Conservation (phyloP, 2,888 invertebrate species). For the Ophion slaviceki region DNA sequence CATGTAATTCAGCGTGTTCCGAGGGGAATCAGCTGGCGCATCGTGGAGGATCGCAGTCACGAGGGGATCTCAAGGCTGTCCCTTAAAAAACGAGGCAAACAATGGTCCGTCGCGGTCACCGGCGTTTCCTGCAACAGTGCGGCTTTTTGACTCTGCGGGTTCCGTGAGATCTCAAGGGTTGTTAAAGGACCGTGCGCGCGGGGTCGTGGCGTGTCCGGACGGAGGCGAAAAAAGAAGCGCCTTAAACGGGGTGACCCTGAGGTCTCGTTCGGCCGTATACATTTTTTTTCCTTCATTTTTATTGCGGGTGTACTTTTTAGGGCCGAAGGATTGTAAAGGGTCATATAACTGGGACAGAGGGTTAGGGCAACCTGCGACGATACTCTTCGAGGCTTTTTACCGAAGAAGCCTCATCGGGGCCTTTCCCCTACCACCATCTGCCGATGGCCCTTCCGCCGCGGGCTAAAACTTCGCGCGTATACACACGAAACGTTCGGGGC, state of each 20-base stretch:
- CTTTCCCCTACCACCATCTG: conserved; percentile 26
- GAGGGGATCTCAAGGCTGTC: conserved; percentile 58
- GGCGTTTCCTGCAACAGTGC: conserved; percentile 82
- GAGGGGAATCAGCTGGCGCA: conserved; percentile 18
- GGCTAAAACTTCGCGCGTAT: conserved; percentile 62
- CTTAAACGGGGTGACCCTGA: conserved; percentile 64
- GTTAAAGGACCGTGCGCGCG: conserved; percentile 74
- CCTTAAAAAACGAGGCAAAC: conserved; percentile 68
- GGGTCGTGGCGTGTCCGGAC: conserved; percentile 64
- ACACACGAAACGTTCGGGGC: conserved; percentile 61
- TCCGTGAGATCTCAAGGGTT: conserved; percentile 79
- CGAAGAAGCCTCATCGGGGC: conserved; percentile 31
- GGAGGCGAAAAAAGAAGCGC: conserved; percentile 70
- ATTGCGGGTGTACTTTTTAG: conserved; percentile 58
- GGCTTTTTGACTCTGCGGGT: conserved; percentile 76
- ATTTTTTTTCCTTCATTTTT: conserved; percentile 51
- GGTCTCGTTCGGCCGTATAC: conserved; percentile 50
- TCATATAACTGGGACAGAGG: conserved; percentile 66
- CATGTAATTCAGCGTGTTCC: conserved; percentile 25
- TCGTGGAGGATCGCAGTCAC: conserved; percentile 36
- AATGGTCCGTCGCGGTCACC: conserved; percentile 69
- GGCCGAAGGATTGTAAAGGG: conserved; percentile 63
- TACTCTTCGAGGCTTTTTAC: conserved; percentile 27
- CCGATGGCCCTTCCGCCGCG: conserved; percentile 56
- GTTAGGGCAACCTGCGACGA: conserved; percentile 65